Evolutionary conservation across 35 echinoderm and acorn worm genomes (phyloP).

Genomic region (Ophiothrix spiculata): DNA sequence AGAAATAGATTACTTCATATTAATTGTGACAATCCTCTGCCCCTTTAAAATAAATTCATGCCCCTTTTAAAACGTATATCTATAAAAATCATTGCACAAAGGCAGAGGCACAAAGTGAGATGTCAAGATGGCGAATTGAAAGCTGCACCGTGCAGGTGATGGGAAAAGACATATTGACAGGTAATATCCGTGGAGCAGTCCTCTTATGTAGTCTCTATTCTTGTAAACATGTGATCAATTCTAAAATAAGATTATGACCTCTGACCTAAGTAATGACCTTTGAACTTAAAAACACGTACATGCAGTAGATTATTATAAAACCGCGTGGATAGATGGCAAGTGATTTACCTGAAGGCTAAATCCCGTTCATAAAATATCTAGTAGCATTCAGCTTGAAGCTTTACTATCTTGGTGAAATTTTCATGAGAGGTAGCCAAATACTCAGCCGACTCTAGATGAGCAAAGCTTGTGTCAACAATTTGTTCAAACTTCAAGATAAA

Average conservation of each 20-base stretch:
- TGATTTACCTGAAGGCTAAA: background rate
- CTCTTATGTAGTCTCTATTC: background rate
- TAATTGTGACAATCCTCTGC: background rate
- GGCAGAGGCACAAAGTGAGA: constrained; percentile 2
- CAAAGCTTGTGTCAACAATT: background rate
- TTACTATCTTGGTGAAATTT: background rate
- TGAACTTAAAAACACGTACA: background rate
- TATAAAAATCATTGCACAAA: background rate
- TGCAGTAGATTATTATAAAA: background rate
- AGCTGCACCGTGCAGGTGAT: background rate
- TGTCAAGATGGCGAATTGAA: background rate
- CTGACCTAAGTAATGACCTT: background rate
- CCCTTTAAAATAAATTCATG: background rate
- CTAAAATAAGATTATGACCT: background rate
- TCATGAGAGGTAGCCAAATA: background rate
- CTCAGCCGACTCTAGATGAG: background rate
- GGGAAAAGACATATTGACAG: background rate
- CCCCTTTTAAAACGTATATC: background rate
- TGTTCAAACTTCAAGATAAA: background rate
- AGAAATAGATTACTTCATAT: background rate
- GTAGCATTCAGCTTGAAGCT: background rate
- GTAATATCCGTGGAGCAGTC: background rate
- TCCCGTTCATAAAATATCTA: background rate
- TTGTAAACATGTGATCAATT: too few relatives aligned
- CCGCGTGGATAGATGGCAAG: background rate